Conservation (phyloP, 2,113 vertebrate genomes). For the Aspiorhynchus laticeps region DNA sequence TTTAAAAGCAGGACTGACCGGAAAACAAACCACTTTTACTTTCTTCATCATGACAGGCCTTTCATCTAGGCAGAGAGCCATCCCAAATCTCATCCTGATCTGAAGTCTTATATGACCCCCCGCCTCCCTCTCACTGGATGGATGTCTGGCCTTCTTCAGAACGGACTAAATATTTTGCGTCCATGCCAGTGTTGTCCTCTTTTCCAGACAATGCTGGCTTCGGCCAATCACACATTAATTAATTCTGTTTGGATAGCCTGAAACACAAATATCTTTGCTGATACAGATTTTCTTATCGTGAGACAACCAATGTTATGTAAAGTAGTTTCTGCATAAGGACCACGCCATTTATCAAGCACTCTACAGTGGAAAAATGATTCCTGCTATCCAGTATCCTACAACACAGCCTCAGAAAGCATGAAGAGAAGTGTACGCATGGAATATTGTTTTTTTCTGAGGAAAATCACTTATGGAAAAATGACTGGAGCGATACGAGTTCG, state of each 20-base stretch:
- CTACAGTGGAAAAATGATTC: not conserved
- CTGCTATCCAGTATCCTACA: not conserved
- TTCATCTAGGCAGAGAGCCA: constrained; percentile 5
- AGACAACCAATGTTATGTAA: constrained; percentile 27
- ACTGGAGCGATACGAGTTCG: not conserved
- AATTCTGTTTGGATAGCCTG: constrained; percentile 31
- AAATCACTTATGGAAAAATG: not conserved
- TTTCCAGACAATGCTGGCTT: constrained; percentile 41
- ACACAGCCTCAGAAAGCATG: not conserved
- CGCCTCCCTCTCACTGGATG: constrained; percentile 42
- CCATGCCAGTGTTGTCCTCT: constrained; percentile 36
- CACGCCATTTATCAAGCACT: not conserved
- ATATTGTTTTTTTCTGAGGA: not conserved
- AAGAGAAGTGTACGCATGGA: not conserved
- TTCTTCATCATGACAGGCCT: constrained; percentile 8
- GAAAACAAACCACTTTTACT: not conserved
- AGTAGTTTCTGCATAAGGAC: not conserved
- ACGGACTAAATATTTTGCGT: constrained; percentile 48
- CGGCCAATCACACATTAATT: constrained; percentile 31
- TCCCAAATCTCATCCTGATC: constrained; percentile 14
- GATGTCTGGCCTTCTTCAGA: constrained; percentile 66
- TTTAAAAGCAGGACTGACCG: constrained; percentile 17
- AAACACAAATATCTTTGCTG: constrained; percentile 31
- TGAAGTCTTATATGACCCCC: constrained; percentile 17
- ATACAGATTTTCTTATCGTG: constrained; percentile 22